Percentiles rank a stretch among this genome's conserved stretches.
These are phyloP conservation scores for Perizoma affinitatum DNA, from an alignment of 2,888 invertebrate genomes.

Conservation along the genomic window DNA sequence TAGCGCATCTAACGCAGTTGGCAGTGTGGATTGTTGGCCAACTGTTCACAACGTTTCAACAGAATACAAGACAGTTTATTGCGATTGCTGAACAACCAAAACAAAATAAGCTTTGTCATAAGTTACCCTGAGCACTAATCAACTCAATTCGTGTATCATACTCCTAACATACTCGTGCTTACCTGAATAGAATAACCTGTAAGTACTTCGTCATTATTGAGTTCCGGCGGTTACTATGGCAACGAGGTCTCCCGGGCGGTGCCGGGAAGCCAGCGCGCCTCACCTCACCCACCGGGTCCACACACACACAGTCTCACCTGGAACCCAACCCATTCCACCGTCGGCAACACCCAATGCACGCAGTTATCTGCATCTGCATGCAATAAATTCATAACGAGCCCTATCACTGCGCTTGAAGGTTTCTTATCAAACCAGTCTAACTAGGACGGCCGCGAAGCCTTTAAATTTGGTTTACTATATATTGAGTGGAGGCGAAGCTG, in stretches of 20 bases:
- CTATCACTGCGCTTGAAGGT: constrained; percentile 51
- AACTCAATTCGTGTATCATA: too few relatives aligned
- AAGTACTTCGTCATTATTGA: constrained; percentile 46
- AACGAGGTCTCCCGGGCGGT: constrained; percentile 67
- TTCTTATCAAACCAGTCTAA: constrained; percentile 25
- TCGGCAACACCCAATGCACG: constrained; percentile 59
- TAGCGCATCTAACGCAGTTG: too few relatives aligned
- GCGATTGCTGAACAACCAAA: background rate
- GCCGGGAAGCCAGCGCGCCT: constrained; percentile 57
- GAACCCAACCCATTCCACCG: constrained; percentile 48
- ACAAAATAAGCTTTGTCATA: background rate
- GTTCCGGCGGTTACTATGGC: constrained; percentile 68
- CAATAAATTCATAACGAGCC: constrained; percentile 47
- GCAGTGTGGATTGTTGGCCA: too few relatives aligned
- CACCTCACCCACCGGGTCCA: constrained; percentile 71
- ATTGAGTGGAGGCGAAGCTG: constrained; percentile 51
- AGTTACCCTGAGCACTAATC: too few relatives aligned
- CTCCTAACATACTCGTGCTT: background rate
- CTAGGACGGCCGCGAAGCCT: constrained; percentile 39
- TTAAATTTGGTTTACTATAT: constrained; percentile 50
- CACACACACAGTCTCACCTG: constrained; percentile 49
- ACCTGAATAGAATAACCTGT: constrained; percentile 10
- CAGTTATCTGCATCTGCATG: constrained; percentile 50
- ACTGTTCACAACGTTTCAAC: too few relatives aligned
- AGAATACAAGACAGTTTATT: background rate